Evolutionary conservation across 2,888 invertebrate genomes (phyloP), one percentile per base, ranked within the genome.

Genomic region (Noctua fimbriata): DNA sequence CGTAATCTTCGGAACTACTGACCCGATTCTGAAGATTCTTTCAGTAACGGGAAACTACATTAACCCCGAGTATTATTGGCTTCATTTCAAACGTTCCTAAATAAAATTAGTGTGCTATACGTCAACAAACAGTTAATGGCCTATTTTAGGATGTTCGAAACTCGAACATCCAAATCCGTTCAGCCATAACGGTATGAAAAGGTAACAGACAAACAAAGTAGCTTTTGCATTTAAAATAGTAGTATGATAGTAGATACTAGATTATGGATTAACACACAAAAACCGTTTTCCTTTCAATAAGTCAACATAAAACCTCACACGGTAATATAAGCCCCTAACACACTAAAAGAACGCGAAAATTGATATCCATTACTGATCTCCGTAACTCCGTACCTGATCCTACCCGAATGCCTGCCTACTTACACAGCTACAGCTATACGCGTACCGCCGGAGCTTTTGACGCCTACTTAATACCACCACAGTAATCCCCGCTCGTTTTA

Each of bases 381-480:
- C 32, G 60, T 60, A 60, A 76, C 75, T 70, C 58, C n/a, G 36
- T 72, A 75, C 55, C 52, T 55, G 47, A 74, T 58, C 36, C 83
- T 36, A 70, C 28, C 60, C n/a, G 28, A 73, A 69, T 47, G 65
- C 58, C 67, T 60, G 65, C 58, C 67, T 44, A 67, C 44, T n/a
- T 36, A 71, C 36, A 63, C 74, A 81, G 28, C 55, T 80, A 76
- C 32, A 76, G 81, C 67, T 69, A 81, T 67, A 79, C 71, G 36
- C 41, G 49, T 66, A 49, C 66, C 76, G 72, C 65, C 58, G 72
- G 81, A 66, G 79, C 87, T 90, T 92, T 88, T 93, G 92, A 93
- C 93, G 92, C 91, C 91, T 90, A 89, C 91, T 92, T 92, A 91
- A 90, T 89, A 89, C 89, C 83, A 80, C 76, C 81, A 63, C 75